Base-by-base conservation (phyloP, 2,113 vertebrate genomes). In the Garra rufa region DNA sequence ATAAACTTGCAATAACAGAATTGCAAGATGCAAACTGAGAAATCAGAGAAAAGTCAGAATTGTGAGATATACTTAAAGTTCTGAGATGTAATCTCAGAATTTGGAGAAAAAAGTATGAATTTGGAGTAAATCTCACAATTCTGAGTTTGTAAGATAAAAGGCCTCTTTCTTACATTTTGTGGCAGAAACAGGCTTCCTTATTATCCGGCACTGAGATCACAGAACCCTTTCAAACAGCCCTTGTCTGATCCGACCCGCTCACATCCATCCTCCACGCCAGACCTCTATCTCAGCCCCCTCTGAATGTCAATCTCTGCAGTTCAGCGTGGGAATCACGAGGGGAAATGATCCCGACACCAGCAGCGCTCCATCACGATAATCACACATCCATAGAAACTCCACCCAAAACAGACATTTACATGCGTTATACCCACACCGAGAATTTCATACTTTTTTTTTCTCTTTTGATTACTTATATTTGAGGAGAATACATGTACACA, bases 401-500 rank as follows among this genome's bases (percentile, higher is more conserved):
- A 94, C 87, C 89, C 92, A 92, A 87, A 93, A 93, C 89, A 75
- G 90, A 94, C 90, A 94, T 88, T 86, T 87, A 95, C 94, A 92
- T 95, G 93, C 92, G 92, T 92, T 91, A 89, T 86, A 91, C 91
- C 89, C 92, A 94, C 93, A 92, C 87, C 89, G 91, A 95, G 88
- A 93, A 93, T 90, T 92, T 92, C 92, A 86, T 91, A 87, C 91
- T 87, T 90, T 50, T 84, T 87, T 84, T 70, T 41, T 48, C n/a
- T n/a, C 15, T 87, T 91, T 89, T 91, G 76, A 69, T 78, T 81
- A 85, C 86, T 88, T 89, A 85, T 87, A 91, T 92, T 91, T 90
- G 91, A 91, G 90, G 90, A 93, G 93, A 94, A 82, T 87, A 92
- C 93, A 92, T 92, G 92, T 92, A 94, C 92, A 94, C 90, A 93